phyloP scores from a whole-genome alignment of 2,888 invertebrate species.

The Epistrophe eligans region DNA sequence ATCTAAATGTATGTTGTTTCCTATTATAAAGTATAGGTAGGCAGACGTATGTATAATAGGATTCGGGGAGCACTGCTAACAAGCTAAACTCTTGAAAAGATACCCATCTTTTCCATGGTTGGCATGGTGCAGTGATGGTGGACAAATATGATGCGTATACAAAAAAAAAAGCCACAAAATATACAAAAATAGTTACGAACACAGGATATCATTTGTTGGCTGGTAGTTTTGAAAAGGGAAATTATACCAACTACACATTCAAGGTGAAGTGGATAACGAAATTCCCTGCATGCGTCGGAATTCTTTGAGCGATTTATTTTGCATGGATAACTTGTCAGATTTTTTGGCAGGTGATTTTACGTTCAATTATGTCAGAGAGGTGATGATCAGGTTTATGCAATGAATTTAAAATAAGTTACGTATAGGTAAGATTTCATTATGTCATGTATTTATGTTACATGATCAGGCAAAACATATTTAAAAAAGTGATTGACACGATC shows the following conservation, averaged over 20 bases:
- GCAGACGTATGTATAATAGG: neutral
- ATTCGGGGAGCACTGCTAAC: constrained; percentile 62
- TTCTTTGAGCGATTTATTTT: constrained; percentile 52
- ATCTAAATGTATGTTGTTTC: constrained; percentile 71
- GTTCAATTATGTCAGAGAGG: constrained; percentile 48
- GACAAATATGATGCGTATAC: constrained; percentile 52
- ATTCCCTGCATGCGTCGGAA: constrained; percentile 45
- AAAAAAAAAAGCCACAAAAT: neutral
- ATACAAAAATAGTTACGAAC: neutral
- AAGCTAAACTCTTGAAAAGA: constrained; percentile 60
- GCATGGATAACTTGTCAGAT: constrained; percentile 48
- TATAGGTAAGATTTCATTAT: neutral
- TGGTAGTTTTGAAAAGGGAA: constrained; percentile 44
- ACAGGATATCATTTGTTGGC: constrained; percentile 3
- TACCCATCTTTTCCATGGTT: constrained; percentile 56
- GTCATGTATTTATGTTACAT: neutral
- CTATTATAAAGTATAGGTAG: constrained; percentile 29
- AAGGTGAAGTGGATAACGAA: constrained; percentile 48
- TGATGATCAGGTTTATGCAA: constrained; percentile 20
- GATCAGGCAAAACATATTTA: neutral
- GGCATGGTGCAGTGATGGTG: constrained; percentile 36
- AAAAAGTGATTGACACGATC: neutral
- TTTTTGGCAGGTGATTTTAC: constrained; percentile 48
- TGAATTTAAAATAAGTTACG: constrained; percentile 23
- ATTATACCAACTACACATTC: constrained; percentile 10